Conservation (phyloP, 2,113 vertebrate species). For the Poeciliopsis turrubarensis region DNA sequence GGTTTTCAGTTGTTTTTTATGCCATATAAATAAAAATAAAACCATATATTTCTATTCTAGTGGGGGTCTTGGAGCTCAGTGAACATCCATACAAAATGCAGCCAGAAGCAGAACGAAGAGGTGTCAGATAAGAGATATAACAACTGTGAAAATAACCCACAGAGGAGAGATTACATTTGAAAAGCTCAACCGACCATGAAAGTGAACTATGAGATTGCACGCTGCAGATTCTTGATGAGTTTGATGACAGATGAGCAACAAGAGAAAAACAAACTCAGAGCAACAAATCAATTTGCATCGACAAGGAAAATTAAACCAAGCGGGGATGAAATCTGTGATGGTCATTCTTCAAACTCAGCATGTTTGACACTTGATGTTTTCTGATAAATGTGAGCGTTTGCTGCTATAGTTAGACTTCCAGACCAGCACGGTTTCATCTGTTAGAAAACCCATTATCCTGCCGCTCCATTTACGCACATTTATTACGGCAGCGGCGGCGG, state of each 20-base stretch:
- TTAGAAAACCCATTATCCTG: conserved; percentile 52
- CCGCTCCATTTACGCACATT: conserved; percentile 66
- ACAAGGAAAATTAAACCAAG: conserved; percentile 60
- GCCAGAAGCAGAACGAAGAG: conserved; percentile 1
- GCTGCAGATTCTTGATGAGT: conserved; percentile 59
- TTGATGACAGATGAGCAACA: conserved; percentile 59
- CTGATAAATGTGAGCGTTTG: conserved; percentile 47
- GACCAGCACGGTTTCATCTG: conserved; percentile 59
- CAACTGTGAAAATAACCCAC: conserved; percentile 32
- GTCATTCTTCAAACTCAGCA: conserved; percentile 35
- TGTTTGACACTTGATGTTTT: conserved; percentile 47
- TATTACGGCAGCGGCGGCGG: conserved; percentile 55
- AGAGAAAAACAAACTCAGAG: conserved; percentile 60
- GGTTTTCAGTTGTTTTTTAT: too few species aligned
- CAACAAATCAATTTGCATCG: conserved; percentile 59
- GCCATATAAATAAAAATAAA: background rate
- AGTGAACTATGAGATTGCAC: conserved; percentile 61
- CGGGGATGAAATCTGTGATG: conserved; percentile 33
- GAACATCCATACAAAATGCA: conserved; percentile 30
- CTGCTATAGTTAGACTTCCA: conserved; percentile 53
- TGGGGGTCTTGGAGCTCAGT: conserved; percentile 31
- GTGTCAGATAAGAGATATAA: conserved; percentile 45
- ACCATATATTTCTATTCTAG: conserved; percentile 9
- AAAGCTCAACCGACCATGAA: conserved; percentile 49
- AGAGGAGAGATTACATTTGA: conserved; percentile 41